Base-by-base conservation (phyloP, 2,113 vertebrate species). In the Telmatochromis sp. region DNA sequence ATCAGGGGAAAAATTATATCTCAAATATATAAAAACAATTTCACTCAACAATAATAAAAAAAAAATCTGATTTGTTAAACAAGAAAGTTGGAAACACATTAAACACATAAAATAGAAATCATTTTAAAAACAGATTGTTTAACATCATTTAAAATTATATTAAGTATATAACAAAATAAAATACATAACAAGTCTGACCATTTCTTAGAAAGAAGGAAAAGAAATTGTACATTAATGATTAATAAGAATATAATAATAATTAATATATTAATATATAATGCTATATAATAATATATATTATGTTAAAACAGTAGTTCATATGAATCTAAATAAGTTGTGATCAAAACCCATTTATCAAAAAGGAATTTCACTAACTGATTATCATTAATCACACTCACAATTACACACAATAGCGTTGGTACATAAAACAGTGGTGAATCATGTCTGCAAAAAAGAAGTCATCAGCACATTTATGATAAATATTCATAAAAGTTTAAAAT, bases 361-460 rank as follows among this genome's bases (percentile, higher is more conserved):
- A 47, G 21, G 6, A 6, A 73, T 45, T 73, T 70, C 37, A 73
- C 13, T 26, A 26, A 47, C 14, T 28, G 23, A 3, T 28, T 45
- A 47, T 28, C 5, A 17, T 28, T 0, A 49, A 28, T 35, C 4
- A 5, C 17, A 11, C 58, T 63, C 9, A 63, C 58, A 63, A 63
- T 35, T 35, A n/a, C 6, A 19, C 28, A 2, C 15, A 63, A 0
- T 4, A 1, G 58, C 1, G 0, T 63, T 11, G 58, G 58, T 63
- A 63, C 9, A 7, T 63, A 63, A 63, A 63, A 35, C 31, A 63
- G 58, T 63, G 58, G 58, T 63, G 0, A 51, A n/a, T 53, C 6
- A 0, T 51, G 17, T 79, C 26, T 51, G 45, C 23, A 53, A n/a
- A 5, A 79, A n/a, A 33, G 2, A 79, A 19, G 15, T 33, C 19